Conservation (phyloP, 2,888 invertebrate species). For the Holacanthella duospinosa region DNA sequence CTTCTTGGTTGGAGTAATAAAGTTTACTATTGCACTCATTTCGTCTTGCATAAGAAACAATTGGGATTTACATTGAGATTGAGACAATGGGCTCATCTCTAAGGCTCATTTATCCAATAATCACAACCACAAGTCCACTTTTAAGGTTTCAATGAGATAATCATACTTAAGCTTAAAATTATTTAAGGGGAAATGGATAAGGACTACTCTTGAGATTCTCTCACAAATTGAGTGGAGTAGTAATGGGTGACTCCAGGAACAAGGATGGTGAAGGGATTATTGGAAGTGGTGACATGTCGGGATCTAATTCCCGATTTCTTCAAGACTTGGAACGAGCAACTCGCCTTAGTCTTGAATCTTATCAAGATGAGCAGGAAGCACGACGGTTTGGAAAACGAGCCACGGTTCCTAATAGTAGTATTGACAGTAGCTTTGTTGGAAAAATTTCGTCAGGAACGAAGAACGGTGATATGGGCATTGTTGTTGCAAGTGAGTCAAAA, state of each 20-base stretch:
- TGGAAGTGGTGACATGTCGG: not conserved
- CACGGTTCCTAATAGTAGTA: not conserved
- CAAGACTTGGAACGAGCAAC: slow-evolving; percentile 79
- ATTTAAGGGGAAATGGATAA: no score
- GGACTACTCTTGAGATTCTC: no score
- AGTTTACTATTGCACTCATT: no score
- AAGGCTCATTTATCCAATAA: no score
- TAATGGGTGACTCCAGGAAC: not conserved
- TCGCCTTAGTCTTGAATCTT: slow-evolving; percentile 72
- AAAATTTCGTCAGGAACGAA: not conserved
- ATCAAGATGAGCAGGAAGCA: slow-evolving; percentile 27
- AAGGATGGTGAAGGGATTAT: not conserved
- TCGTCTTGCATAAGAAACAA: no score
- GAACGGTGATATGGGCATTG: not conserved
- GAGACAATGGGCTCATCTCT: no score
- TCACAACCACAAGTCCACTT: no score
- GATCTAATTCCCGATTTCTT: slow-evolving; percentile 29
- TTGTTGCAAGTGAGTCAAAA: not conserved
- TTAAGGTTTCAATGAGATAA: no score
- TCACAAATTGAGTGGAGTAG: no score
- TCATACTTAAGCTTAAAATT: no score
- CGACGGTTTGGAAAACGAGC: slow-evolving; percentile 8
- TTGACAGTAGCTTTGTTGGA: not conserved
- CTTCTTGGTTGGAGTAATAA: no score
- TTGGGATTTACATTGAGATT: no score